Conservation (phyloP, 2,888 invertebrate species). For the Petrophora chlorosata region DNA sequence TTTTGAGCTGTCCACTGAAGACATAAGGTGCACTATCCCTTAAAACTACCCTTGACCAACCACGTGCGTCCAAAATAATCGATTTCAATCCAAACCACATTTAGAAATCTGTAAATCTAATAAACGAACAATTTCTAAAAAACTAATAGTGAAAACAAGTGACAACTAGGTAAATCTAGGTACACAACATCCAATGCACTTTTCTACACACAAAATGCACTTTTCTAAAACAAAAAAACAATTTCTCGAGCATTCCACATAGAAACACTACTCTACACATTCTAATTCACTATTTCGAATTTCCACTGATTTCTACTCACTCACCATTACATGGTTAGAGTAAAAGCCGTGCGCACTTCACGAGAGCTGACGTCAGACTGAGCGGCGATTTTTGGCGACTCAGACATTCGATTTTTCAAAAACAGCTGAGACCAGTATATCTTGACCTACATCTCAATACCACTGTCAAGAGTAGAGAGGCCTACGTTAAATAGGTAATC, state of each 20-base stretch:
- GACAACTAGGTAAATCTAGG: slow-evolving; percentile 10
- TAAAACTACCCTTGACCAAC: slow-evolving; percentile 26
- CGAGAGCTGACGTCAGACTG: slow-evolving; percentile 69
- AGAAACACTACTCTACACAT: slow-evolving; percentile 49
- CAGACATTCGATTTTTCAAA: slow-evolving; percentile 72
- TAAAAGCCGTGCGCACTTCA: slow-evolving; percentile 58
- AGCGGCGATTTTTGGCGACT: slow-evolving; percentile 47
- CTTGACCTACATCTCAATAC: slow-evolving; percentile 41
- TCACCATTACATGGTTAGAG: slow-evolving; percentile 76
- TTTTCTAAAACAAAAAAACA: slow-evolving; percentile 43
- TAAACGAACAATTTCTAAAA: neutral
- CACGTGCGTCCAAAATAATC: slow-evolving; percentile 43
- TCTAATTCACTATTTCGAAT: slow-evolving; percentile 55
- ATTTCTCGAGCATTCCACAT: slow-evolving; percentile 42
- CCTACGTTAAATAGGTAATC: slow-evolving; percentile 22
- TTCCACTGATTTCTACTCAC: slow-evolving; percentile 45
- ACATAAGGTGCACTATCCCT: slow-evolving; percentile 40
- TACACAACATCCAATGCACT: slow-evolving; percentile 26
- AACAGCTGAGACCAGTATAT: slow-evolving; percentile 67
- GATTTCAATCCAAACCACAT: slow-evolving; percentile 35
- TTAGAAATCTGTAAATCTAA: slow-evolving; percentile 16
- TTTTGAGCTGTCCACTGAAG: slow-evolving; percentile 45
- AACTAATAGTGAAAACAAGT: slow-evolving; percentile 1
- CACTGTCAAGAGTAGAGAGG: slow-evolving; percentile 10
- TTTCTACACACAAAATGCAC: slow-evolving; percentile 30